phyloP scores from a whole-genome alignment of 2,797 vertebrate genomes.

The Fistularia commersonii region DNA sequence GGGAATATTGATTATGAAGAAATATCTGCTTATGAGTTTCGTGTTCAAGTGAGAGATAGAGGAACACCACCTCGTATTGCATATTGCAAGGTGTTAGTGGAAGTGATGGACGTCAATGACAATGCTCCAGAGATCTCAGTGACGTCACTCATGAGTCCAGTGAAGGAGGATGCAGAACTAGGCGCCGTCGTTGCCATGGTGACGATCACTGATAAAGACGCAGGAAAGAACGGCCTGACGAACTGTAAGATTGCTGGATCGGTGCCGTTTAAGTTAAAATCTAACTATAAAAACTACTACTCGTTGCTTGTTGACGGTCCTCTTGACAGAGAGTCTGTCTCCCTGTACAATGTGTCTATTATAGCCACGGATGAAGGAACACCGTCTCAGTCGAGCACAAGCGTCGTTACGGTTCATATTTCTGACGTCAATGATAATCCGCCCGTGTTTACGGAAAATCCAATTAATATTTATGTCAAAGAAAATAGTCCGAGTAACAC shows the following conservation, averaged over 20 bases:
- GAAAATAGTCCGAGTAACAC: slow-evolving; percentile 80
- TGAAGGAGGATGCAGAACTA: slow-evolving; percentile 74
- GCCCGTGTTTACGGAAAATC: slow-evolving; percentile 72
- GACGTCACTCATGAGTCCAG: slow-evolving; percentile 76
- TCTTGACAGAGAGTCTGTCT: slow-evolving; percentile 78
- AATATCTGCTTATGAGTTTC: slow-evolving; percentile 54
- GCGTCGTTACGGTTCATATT: slow-evolving; percentile 73
- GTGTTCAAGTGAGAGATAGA: slow-evolving; percentile 61
- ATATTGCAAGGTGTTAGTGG: slow-evolving; percentile 68
- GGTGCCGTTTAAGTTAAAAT: slow-evolving; percentile 80
- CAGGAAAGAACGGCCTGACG: slow-evolving; percentile 76
- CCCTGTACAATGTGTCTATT: slow-evolving; percentile 80
- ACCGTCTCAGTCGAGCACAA: slow-evolving; percentile 78
- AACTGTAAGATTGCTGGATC: slow-evolving; percentile 67
- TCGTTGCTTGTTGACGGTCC: slow-evolving; percentile 79
- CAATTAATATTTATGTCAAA: slow-evolving; percentile 77
- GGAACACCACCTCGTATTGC: slow-evolving; percentile 43
- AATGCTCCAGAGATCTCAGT: slow-evolving; percentile 68
- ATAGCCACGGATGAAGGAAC: slow-evolving; percentile 80
- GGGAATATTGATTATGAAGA: slow-evolving; percentile 59
- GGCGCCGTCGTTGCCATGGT: slow-evolving; percentile 85
- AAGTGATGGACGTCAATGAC: slow-evolving; percentile 71
- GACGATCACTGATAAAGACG: slow-evolving; percentile 84
- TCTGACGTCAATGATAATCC: slow-evolving; percentile 85
- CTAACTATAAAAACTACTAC: slow-evolving; percentile 83